These are phyloP conservation scores for Apocheima hispidaria DNA, from an alignment of 2,888 invertebrate genomes.

Conservation along the genomic window DNA sequence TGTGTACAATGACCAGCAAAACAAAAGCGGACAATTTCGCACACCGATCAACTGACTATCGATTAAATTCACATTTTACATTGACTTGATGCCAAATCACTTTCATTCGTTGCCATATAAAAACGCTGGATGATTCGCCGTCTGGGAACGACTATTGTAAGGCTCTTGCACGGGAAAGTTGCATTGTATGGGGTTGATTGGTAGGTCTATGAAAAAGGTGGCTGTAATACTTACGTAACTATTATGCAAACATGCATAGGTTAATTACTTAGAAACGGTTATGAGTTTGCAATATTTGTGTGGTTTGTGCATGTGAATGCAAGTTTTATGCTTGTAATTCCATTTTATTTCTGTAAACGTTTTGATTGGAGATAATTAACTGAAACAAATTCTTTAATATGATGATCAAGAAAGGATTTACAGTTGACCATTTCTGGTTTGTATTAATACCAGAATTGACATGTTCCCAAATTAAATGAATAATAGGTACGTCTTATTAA, in stretches of 20 bases:
- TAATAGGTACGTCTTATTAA: too few species aligned
- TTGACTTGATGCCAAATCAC: conserved; percentile 52
- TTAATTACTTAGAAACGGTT: conserved; percentile 9
- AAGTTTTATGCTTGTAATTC: conserved; percentile 1
- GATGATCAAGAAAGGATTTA: background rate
- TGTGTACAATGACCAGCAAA: conserved; percentile 36
- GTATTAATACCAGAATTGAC: too few species aligned
- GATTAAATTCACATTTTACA: conserved; percentile 50
- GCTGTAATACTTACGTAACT: conserved; percentile 21
- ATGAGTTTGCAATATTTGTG: conserved; percentile 4
- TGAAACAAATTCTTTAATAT: background rate
- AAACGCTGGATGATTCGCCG: conserved; percentile 38
- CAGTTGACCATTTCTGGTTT: too few species aligned
- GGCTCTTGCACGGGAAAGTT: conserved; percentile 27
- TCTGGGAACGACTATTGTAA: conserved; percentile 41
- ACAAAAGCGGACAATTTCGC: conserved; percentile 46
- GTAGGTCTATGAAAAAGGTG: background rate
- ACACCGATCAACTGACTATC: conserved; percentile 46
- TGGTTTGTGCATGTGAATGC: conserved; percentile 7
- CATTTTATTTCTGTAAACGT: background rate
- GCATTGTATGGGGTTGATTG: conserved; percentile 27
- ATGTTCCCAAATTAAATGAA: too few species aligned
- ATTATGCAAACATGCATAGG: conserved; percentile 29
- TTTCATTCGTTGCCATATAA: conserved; percentile 55
- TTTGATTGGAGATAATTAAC: background rate